phyloP scores from a whole-genome alignment of 2,113 vertebrate genomes.

The Dipodomys merriami region DNA sequence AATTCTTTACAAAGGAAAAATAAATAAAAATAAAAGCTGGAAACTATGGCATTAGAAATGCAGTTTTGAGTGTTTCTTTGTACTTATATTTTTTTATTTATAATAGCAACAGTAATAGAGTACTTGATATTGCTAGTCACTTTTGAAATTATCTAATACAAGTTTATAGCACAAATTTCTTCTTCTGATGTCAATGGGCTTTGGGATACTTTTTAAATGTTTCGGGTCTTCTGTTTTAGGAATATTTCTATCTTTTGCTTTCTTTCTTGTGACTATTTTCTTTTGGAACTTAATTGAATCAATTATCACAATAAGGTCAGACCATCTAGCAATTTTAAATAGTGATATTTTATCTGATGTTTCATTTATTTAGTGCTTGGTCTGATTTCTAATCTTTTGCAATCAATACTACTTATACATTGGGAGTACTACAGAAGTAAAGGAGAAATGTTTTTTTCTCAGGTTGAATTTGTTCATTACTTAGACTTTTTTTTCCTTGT shows the following conservation, averaged over 20 bases:
- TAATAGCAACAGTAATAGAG: not conserved
- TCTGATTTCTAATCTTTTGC: constrained; percentile 2
- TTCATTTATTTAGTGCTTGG: not conserved
- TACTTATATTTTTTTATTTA: not conserved
- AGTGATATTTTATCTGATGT: not conserved
- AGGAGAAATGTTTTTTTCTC: not conserved
- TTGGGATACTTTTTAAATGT: not conserved
- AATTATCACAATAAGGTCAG: not conserved
- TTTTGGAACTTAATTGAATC: not conserved
- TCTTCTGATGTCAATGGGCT: not conserved
- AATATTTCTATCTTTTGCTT: constrained; percentile 10
- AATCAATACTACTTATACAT: not conserved
- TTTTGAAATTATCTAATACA: not conserved
- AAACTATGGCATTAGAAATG: not conserved
- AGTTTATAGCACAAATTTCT: not conserved
- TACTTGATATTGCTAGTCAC: not conserved
- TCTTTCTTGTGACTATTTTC: not conserved
- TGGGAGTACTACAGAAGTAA: constrained; percentile 16
- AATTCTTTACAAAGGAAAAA: too few species aligned
- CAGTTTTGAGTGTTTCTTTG: not conserved
- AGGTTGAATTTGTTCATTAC: not conserved
- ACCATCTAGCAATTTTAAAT: not conserved
- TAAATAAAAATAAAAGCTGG: not conserved
- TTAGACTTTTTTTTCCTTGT: not conserved
- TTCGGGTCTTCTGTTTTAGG: not conserved